Conservation (phyloP, 2,888 invertebrate genomes). For the Leucoma salicis region DNA sequence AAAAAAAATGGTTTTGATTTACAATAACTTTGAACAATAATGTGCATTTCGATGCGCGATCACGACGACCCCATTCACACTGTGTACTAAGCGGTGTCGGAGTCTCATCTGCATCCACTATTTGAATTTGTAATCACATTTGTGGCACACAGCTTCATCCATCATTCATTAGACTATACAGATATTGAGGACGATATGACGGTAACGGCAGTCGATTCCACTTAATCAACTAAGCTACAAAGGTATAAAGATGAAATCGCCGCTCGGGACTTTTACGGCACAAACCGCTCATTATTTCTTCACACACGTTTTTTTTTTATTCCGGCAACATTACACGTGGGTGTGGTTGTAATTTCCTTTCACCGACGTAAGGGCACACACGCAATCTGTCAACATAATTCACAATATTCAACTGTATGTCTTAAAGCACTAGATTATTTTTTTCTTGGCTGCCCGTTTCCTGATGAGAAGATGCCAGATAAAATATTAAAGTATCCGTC, state of each 20-base stretch:
- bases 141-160: constrained; percentile 59
- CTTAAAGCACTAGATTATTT: constrained; percentile 17
- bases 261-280: constrained; percentile 61
- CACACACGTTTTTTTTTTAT: constrained; percentile 79
- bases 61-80: constrained; percentile 59
- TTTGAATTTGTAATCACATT: constrained; percentile 72
- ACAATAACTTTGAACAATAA: neutral
- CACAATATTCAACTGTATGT: constrained; percentile 40
- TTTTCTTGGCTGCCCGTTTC: constrained; percentile 31
- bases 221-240: constrained; percentile 73
- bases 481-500: constrained; percentile 77
- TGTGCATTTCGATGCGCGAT: constrained; percentile 44
- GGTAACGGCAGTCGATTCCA: constrained; percentile 45
- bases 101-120: constrained; percentile 67
- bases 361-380: constrained; percentile 82
- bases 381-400: constrained; percentile 55
- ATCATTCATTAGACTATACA: constrained; percentile 66
- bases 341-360: constrained; percentile 83
- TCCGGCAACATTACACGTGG: constrained; percentile 82
- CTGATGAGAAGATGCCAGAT: constrained; percentile 77
- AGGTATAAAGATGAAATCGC: constrained; percentile 66
- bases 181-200: too few species aligned
- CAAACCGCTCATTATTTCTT: constrained; percentile 82
- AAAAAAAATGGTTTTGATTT: too few species aligned
- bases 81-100: constrained; percentile 53